Evolutionary conservation across 1,140 invertebrate species (phyloP), one percentile per base, ranked within the genome.

Genomic region (Drosophila subpulchrella): DNA sequence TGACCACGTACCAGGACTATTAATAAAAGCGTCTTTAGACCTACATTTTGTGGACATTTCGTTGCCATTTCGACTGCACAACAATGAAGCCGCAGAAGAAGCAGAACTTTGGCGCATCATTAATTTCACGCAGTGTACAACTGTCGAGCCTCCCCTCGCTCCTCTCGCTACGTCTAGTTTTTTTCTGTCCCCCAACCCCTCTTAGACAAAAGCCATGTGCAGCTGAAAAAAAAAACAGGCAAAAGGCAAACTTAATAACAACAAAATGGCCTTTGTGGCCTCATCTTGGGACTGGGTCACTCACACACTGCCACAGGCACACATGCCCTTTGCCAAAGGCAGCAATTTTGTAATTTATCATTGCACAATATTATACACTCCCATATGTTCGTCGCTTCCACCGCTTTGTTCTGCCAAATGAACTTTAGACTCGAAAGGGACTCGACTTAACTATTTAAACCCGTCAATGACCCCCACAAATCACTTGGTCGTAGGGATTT

Each of bases 301-400:
- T 75, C 74, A 58, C 65, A 65, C 60, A 63, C 44, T 48, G n/a
- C 2, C 24, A 6, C n/a, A 50, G 15, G 12, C 54, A 54, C 54
- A 76, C 55, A 71, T 44, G 54, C 30, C 36, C 17, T 20, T 90
- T 75, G 85, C 84, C 77, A 78, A 71, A 77, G 84, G 84, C 84
- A 88, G 77, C 80, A 74, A 80, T 89, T 88, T 89, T 84, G 85
- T 89, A 88, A 88, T 88, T 88, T 88, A 88, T 88, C 84, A 89
- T 88, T 88, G 76, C 84, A 84, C 72, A 88, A 84, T 62, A 89
- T 51, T 51, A 73, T 39, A 73, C 42, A 55, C 42, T 74, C 50
- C 41, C 46, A 65, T 55, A 79, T 13, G 42, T 60, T 66, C 74
- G 27, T 63, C 47, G 60, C 42, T 58, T 48, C 48, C 53, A 15